A percentile compares a stretch with the other conserved stretches of the same genome.
Conservation (phyloP, 2,797 vertebrate species). For the Sphenodon punctatus region DNA sequence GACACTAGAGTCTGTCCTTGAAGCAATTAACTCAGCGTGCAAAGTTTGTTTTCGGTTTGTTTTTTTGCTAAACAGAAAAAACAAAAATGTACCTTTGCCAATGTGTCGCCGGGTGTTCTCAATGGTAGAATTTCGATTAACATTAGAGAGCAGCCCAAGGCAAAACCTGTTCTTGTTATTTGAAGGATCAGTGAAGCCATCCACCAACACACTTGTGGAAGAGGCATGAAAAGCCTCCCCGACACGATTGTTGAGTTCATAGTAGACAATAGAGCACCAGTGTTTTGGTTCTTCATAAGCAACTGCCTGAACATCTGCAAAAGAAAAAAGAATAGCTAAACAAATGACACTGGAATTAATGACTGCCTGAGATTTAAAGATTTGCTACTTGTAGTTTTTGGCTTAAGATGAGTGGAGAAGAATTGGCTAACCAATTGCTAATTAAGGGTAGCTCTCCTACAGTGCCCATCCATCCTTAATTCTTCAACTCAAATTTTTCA, state of each 20-base stretch:
- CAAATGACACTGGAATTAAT: background rate
- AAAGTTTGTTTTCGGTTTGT: no score
- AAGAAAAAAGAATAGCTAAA: slow-evolving; percentile 47
- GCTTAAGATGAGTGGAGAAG: background rate
- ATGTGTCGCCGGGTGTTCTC: slow-evolving; percentile 98
- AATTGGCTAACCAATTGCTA: background rate
- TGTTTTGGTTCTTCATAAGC: slow-evolving; percentile 97
- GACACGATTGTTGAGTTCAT: slow-evolving; percentile 97
- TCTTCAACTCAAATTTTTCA: background rate
- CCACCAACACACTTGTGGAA: slow-evolving; percentile 95
- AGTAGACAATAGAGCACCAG: slow-evolving; percentile 99
- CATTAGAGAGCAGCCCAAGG: slow-evolving; percentile 95
- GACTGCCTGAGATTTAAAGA: background rate
- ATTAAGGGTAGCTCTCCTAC: background rate
- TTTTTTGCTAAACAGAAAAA: no score
- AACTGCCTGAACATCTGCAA: slow-evolving; percentile 94
- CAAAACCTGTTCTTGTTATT: slow-evolving; percentile 99
- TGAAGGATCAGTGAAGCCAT: slow-evolving; percentile 98
- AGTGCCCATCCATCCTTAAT: background rate
- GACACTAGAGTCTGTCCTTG: background rate
- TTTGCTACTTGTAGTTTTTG: background rate
- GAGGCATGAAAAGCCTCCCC: slow-evolving; percentile 97
- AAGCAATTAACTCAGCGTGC: background rate
- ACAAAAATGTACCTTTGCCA: slow-evolving; percentile 86
- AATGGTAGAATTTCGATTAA: slow-evolving; percentile 99